Evolutionary conservation across 2,888 invertebrate genomes (phyloP).

Genomic region (Napeogenes sylphis): DNA sequence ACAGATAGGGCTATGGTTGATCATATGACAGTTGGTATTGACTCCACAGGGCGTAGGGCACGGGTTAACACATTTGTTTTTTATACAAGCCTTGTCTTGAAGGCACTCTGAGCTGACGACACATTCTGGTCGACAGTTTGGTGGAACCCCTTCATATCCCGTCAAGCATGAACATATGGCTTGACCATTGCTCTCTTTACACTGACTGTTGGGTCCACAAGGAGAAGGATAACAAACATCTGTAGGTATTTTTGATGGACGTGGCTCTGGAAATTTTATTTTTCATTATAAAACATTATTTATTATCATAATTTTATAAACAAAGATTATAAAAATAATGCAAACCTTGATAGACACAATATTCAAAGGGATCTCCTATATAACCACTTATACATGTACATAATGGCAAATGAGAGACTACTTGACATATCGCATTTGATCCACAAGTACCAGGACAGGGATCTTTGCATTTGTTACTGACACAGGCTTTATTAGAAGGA

Average conservation of each 20-base stretch:
- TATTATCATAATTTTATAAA: slow-evolving; percentile 6
- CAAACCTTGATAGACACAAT: slow-evolving; percentile 76
- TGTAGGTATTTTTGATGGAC: slow-evolving; percentile 72
- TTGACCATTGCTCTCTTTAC: slow-evolving; percentile 82
- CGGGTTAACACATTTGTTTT: slow-evolving; percentile 84
- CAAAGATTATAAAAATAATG: slow-evolving; percentile 15
- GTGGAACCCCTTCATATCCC: slow-evolving; percentile 82
- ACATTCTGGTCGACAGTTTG: slow-evolving; percentile 87
- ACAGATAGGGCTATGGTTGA: slow-evolving; percentile 85
- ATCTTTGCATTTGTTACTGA: slow-evolving; percentile 84
- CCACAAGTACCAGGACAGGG: slow-evolving; percentile 89
- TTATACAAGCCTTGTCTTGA: slow-evolving; percentile 81
- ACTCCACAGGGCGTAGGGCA: slow-evolving; percentile 81
- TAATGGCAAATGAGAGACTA: slow-evolving; percentile 82
- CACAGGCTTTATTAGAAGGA: slow-evolving; percentile 82
- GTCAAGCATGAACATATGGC: slow-evolving; percentile 83
- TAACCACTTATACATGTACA: slow-evolving; percentile 83
- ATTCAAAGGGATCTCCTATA: slow-evolving; percentile 86
- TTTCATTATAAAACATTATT: too few relatives aligned
- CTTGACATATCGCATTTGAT: slow-evolving; percentile 84
- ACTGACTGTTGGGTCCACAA: slow-evolving; percentile 87
- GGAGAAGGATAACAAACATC: slow-evolving; percentile 84
- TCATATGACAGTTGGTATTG: slow-evolving; percentile 79
- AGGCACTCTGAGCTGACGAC: slow-evolving; percentile 82
- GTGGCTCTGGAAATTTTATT: slow-evolving; percentile 61